Base-by-base conservation (phyloP, 2,888 invertebrate genomes). In the Leucozona laternaria region DNA sequence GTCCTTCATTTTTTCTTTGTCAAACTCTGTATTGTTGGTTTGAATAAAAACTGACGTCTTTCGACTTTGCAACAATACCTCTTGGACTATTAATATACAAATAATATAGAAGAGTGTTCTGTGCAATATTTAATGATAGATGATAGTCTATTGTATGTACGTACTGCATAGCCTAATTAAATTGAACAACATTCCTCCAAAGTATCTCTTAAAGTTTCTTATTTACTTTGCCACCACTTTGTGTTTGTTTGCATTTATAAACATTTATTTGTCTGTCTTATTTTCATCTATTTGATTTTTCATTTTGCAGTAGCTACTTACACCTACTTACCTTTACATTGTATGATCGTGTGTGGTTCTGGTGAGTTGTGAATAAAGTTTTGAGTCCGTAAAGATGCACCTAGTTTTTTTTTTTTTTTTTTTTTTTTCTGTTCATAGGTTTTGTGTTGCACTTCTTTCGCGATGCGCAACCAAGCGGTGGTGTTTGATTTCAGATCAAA, bases 341-440 rank as follows among this genome's bases (percentile, higher is more conserved):
- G 82, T 70, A 83, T 75, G 83, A 83, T 79, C 57, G 73, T 62
- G 48, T 73, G 58, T 78, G 55, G 55, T 28, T 55, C 55, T 55
- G 55, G 62, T 40, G n/a, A 34, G 25, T 57, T 62, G 25, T 45
- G 22, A 15, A 57, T 37, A 17, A 48, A 79, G 71, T 84, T 84
- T 84, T 76, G 71, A 84, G 84, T 79, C 76, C 84, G 79, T 84
- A 79, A 79, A 84, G 75, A 76, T 71, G 71, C 79, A 84, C 84
- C 79, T 79, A 79, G 79, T 71, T 83, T 53, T 15, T 13, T 43
- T 70, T n/a, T 37, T n/a, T n/a, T n/a, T n/a, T n/a, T n/a, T n/a
- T n/a, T n/a, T n/a, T n/a, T n/a, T n/a, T n/a, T n/a, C n/a, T n/a
- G n/a, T 25, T 6, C n/a, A n/a, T 72, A n/a, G 48, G 78, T 73